These are phyloP conservation scores for Dermochelys coriacea DNA, from an alignment of 2,797 vertebrate genomes.

Conservation along the genomic window DNA sequence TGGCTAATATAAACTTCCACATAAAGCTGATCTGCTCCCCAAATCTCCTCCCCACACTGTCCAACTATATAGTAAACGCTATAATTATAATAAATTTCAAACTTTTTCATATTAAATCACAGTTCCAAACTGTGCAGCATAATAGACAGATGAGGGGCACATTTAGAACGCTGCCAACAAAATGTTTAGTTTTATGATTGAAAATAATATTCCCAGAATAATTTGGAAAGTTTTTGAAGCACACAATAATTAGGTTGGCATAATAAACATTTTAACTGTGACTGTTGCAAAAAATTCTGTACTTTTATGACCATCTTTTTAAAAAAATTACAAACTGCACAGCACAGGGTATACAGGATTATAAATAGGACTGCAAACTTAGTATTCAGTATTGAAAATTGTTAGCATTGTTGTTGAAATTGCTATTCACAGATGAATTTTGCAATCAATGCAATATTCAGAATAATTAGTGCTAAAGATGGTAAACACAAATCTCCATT, in stretches of 20 bases:
- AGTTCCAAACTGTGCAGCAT: neutral
- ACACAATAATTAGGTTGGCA: accelerated
- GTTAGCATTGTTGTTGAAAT: neutral
- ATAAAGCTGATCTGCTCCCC: neutral
- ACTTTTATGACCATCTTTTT: neutral
- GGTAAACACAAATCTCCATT: neutral
- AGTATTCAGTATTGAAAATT: neutral
- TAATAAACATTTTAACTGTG: neutral
- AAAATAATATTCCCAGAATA: neutral
- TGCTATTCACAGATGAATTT: neutral
- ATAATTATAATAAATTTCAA: neutral
- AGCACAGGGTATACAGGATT: neutral
- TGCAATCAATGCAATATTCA: neutral
- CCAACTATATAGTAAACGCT: neutral
- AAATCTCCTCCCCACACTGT: neutral
- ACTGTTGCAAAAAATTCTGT: neutral
- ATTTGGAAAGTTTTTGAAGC: neutral
- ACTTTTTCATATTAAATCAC: neutral
- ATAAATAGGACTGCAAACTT: neutral
- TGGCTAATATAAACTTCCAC: neutral
- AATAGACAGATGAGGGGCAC: neutral
- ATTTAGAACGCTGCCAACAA: neutral
- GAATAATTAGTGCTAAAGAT: neutral
- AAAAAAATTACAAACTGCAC: neutral
- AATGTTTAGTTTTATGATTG: neutral